Conservation (phyloP, 2,888 invertebrate species). For the Drosophila anomelani region DNA sequence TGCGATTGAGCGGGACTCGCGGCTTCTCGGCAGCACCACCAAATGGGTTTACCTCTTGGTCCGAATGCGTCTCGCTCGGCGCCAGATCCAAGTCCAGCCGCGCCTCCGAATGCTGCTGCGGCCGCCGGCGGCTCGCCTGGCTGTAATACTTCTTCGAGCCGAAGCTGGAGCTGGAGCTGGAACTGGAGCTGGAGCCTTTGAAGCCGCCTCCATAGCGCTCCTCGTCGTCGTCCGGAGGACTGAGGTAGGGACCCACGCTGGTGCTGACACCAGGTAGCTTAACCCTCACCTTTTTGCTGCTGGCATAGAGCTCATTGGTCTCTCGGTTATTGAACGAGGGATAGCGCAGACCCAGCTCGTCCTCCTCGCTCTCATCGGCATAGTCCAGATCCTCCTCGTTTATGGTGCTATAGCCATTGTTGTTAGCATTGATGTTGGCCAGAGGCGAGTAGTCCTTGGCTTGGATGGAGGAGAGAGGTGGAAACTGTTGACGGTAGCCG, state of each 20-base stretch:
- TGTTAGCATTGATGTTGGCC: slow-evolving; percentile 46
- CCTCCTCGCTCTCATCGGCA: slow-evolving; percentile 80
- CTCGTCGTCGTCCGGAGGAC: slow-evolving; percentile 81
- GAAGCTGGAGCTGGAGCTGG: slow-evolving; percentile 9
- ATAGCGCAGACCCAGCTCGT: slow-evolving; percentile 69
- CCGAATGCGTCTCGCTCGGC: slow-evolving; percentile 79
- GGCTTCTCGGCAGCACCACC: slow-evolving; percentile 69
- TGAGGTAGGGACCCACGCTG: slow-evolving; percentile 82
- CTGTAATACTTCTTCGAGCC: slow-evolving; percentile 66
- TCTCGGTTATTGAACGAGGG: slow-evolving; percentile 57
- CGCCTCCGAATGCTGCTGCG: slow-evolving; percentile 66
- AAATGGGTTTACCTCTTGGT: slow-evolving; percentile 83
- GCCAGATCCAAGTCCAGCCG: slow-evolving; percentile 80
- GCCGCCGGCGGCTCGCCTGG: slow-evolving; percentile 58
- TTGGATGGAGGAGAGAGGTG: slow-evolving; percentile 84
- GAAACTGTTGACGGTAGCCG: slow-evolving; percentile 89
- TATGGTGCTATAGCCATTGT: slow-evolving; percentile 71
- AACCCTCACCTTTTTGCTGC: slow-evolving; percentile 76
- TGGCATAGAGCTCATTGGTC: slow-evolving; percentile 71
- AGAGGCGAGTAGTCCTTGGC: slow-evolving; percentile 74
- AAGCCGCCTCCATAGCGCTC: slow-evolving; percentile 50
- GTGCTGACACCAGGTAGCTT: slow-evolving; percentile 71
- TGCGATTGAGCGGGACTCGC: slow-evolving; percentile 81
- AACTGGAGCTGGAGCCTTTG: slow-evolving; percentile 14
- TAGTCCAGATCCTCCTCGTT: slow-evolving; percentile 81